Percentiles rank a stretch among this genome's conserved stretches.
Conservation (phyloP, 2,888 invertebrate species). For the Caenorhabditis virilis region DNA sequence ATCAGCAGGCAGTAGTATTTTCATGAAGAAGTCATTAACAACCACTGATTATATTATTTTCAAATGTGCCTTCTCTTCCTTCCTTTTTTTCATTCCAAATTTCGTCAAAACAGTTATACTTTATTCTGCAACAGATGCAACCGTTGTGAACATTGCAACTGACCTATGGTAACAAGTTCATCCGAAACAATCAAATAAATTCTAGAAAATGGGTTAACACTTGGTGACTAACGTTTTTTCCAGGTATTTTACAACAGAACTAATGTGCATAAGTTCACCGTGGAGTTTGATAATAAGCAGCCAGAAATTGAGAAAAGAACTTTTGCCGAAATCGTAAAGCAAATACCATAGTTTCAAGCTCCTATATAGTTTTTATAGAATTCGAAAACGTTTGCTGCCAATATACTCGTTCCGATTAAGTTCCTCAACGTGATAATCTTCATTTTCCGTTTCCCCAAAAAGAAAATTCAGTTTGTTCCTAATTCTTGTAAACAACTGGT, state of each 20-base stretch:
- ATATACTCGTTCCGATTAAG: too few species aligned
- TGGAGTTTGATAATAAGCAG: slow-evolving; percentile 22
- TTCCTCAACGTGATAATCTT: too few species aligned
- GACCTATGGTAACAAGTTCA: slow-evolving; percentile 20
- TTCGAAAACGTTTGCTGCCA: too few species aligned
- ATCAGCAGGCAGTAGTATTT: too few species aligned
- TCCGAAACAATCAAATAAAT: too few species aligned
- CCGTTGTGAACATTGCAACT: slow-evolving; percentile 3
- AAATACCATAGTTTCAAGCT: too few species aligned
- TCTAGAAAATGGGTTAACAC: too few species aligned
- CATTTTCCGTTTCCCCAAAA: too few species aligned
- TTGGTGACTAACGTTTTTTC: not conserved
- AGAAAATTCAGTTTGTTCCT: too few species aligned
- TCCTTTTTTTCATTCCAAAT: slow-evolving; percentile 23
- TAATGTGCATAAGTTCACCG: slow-evolving; percentile 24
- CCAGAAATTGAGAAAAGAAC: slow-evolving; percentile 5
- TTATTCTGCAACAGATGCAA: slow-evolving; percentile 4
- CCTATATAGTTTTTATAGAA: too few species aligned
- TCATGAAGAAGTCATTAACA: too few species aligned
- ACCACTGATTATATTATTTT: slow-evolving; percentile 15
- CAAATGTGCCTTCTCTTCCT: slow-evolving; percentile 23
- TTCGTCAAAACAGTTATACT: slow-evolving; percentile 12
- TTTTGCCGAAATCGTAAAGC: not conserved
- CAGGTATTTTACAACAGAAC: slow-evolving; percentile 21
- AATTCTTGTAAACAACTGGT: too few species aligned